These are phyloP conservation scores for Ceratitis capitata DNA, from an alignment of 1,140 invertebrate genomes.

Conservation along the genomic window DNA sequence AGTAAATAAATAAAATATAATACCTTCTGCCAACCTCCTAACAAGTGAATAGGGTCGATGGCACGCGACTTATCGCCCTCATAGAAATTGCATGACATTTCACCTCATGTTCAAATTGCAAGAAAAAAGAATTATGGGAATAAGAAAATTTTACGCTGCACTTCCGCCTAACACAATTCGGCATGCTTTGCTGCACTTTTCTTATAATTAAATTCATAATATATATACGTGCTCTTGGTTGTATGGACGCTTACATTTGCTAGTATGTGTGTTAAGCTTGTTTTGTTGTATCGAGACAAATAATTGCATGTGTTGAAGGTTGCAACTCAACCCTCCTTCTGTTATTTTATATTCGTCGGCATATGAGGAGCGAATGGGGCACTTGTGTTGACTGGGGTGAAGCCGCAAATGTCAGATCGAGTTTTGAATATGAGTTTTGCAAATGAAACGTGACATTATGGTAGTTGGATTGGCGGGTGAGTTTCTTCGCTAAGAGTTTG, in stretches of 20 bases:
- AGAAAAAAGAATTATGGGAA: neutral
- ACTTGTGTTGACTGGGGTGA: neutral
- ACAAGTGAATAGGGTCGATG: neutral
- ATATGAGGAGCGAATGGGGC: neutral
- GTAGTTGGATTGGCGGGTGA: neutral
- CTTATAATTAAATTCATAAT: neutral
- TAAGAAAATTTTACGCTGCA: neutral
- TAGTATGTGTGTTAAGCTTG: too few species aligned
- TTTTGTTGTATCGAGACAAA: too few species aligned
- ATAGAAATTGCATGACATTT: neutral
- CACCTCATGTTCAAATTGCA: neutral
- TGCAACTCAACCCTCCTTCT: neutral
- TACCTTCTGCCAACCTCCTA: neutral
- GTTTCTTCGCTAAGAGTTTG: neutral
- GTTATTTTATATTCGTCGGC: too few species aligned
- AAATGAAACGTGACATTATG: neutral
- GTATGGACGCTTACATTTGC: too few species aligned
- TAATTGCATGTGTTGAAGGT: neutral
- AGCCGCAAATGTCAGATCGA: neutral
- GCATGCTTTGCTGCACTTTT: neutral
- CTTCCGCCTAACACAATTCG: neutral
- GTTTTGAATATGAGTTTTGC: neutral
- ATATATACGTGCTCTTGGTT: neutral
- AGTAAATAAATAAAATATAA: neutral
- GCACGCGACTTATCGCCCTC: neutral